These are phyloP conservation scores for Sesamia inferens DNA, from an alignment of 2,888 invertebrate species.

Conservation along the genomic window DNA sequence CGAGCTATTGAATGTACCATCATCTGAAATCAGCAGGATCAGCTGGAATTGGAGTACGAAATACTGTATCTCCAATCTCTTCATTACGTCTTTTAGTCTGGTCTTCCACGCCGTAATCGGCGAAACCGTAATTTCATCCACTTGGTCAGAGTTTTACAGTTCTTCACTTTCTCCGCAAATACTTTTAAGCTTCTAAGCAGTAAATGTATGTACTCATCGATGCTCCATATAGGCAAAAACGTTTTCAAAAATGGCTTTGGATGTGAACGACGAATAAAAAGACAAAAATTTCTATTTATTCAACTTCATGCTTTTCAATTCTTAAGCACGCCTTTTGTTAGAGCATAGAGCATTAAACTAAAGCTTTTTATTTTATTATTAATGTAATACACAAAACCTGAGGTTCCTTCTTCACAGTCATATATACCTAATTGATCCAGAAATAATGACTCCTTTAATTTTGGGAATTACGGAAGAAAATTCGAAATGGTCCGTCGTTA, in stretches of 20 bases:
- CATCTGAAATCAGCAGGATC: not conserved
- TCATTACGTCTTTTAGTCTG: conserved; percentile 1
- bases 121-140: not conserved
- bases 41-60: not conserved
- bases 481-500: not conserved
- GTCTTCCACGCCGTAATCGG: not conserved
- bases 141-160: not conserved
- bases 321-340: conserved; percentile 4
- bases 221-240: not conserved
- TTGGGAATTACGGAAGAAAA: not conserved
- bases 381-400: not conserved
- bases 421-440: not conserved
- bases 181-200: not conserved
- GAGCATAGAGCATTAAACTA: conserved; percentile 8
- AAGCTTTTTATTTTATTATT: not conserved
- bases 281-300: not conserved
- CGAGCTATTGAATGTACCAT: not conserved
- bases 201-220: not conserved
- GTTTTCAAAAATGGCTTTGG: not conserved
- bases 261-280: not conserved
- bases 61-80: not conserved
- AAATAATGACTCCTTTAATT: not conserved
- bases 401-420: not conserved
- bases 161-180: not conserved
- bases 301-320: conserved; percentile 21